Base-by-base conservation (phyloP, 2,113 vertebrate genomes). In the Parus major region DNA sequence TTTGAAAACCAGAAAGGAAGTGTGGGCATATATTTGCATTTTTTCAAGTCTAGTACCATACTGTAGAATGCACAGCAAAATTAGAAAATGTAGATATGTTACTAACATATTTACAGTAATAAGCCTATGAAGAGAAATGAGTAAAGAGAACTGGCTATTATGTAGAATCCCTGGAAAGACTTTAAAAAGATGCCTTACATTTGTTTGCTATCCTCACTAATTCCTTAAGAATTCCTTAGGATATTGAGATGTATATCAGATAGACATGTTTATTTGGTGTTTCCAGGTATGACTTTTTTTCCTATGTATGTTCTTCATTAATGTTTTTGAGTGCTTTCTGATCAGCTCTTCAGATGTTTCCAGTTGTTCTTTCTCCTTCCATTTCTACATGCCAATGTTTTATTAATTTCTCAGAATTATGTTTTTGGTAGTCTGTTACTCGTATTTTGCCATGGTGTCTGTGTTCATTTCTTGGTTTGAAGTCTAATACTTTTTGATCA, bases 261-360 rank as follows among this genome's bases (percentile, higher is more conserved):
- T 10, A 49, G 83, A 90, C 88, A 93, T 92, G 72, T 96, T 97
- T 95, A 92, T 95, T 95, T 93, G 87, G 89, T 93, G 89, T 89
- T 95, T 91, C 83, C 49, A 91, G 66, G 78, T 94, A 82, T 50
- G 46, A 42, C 11, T 35, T 72, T 92, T 93, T 71, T 91, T 79
- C 46, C n/a, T 39, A 13, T 76, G 52, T 65, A 70, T 91, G 94
- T 91, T 97, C 89, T 89, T 94, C 79, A 70, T 95, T 96, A 89
- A 80, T 0, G 0, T 61, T 93, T 84, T 85, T 79, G 50, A 66
- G 35, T 91, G 66, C 86, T 82, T 95, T 55, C 73, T 65, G 87
- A 84, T 92, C 79, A 65, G 9, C 36, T 91, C 61, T 89, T 92
- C 89, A 95, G 81, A 95, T 95, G 77, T 92, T 97, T 95, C 61